phyloP scores from a whole-genome alignment of 2,888 invertebrate genomes.

The Sisyra terminalis region DNA sequence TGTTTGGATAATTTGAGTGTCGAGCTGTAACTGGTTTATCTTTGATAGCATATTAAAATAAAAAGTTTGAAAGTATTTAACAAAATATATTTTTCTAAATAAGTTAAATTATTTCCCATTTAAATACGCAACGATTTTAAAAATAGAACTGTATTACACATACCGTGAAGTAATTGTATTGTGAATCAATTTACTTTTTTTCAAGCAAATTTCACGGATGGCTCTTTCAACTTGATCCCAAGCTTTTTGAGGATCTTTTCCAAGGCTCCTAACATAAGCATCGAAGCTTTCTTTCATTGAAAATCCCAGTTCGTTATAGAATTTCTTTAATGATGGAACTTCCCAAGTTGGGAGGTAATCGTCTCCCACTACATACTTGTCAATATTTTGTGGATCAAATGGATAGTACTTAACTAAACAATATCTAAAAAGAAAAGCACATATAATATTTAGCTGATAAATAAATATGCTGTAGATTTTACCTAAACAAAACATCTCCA shows the following conservation, averaged over 20 bases:
- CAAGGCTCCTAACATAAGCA: slow-evolving; percentile 46
- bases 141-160: too few relatives aligned
- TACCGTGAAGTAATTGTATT: slow-evolving; percentile 18
- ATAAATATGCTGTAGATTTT: slow-evolving; percentile 13
- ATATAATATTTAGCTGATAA: slow-evolving; percentile 8
- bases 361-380: slow-evolving; percentile 90
- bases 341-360: slow-evolving; percentile 92
- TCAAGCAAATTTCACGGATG: slow-evolving; percentile 47
- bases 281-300: slow-evolving; percentile 81
- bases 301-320: slow-evolving; percentile 53
- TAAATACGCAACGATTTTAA: too few relatives aligned
- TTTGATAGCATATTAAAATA: too few relatives aligned
- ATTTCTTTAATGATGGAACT: slow-evolving; percentile 57
- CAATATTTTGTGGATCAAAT: slow-evolving; percentile 58
- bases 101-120: too few relatives aligned
- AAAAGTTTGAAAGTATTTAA: too few relatives aligned
- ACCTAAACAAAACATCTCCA: slow-evolving; percentile 80
- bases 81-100: too few relatives aligned
- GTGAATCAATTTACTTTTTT: slow-evolving; percentile 55
- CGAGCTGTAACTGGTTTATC: too few relatives aligned
- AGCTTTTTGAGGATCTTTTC: slow-evolving; percentile 51
- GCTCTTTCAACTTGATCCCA: slow-evolving; percentile 72
- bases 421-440: slow-evolving; percentile 59
- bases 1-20: too few relatives aligned
- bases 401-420: slow-evolving; percentile 82